Evolutionary conservation across 2,888 invertebrate species (phyloP).

Genomic region (Acanthosepion pharaonis): DNA sequence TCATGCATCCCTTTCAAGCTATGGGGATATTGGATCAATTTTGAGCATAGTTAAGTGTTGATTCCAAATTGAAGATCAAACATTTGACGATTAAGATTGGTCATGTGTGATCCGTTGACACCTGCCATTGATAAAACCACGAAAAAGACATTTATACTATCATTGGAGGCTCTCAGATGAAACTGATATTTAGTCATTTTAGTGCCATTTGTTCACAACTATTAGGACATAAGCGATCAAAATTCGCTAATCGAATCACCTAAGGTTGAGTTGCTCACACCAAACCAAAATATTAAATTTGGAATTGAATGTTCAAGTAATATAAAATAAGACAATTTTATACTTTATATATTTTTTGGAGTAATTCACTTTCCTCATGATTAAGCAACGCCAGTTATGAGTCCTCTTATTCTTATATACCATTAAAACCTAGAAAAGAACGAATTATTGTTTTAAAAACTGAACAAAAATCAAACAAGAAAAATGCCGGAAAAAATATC

Average conservation of each 20-base stretch:
- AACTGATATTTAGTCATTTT: not conserved
- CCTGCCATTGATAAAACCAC: not conserved
- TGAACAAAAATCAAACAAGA: not conserved
- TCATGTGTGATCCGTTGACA: not conserved
- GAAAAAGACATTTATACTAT: not conserved
- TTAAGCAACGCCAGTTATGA: not conserved
- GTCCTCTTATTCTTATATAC: not conserved
- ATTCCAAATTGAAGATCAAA: not conserved
- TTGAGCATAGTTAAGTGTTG: not conserved
- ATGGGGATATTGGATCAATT: not conserved
- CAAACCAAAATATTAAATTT: not conserved
- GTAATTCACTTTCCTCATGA: not conserved
- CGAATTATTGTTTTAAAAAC: not conserved
- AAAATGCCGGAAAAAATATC: not conserved
- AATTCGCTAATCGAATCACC: not conserved
- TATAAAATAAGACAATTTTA: not conserved
- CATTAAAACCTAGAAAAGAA: not conserved
- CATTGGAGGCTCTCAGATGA: not conserved
- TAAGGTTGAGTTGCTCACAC: not conserved
- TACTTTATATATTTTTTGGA: conserved; percentile 33
- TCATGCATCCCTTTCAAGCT: not conserved
- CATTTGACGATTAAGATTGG: not conserved
- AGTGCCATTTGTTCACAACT: not conserved
- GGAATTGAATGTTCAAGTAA: not conserved
- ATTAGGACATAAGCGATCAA: not conserved